Evolutionary conservation across 2,888 invertebrate genomes (phyloP).

Genomic region (Trypoxylon attenuatum): DNA sequence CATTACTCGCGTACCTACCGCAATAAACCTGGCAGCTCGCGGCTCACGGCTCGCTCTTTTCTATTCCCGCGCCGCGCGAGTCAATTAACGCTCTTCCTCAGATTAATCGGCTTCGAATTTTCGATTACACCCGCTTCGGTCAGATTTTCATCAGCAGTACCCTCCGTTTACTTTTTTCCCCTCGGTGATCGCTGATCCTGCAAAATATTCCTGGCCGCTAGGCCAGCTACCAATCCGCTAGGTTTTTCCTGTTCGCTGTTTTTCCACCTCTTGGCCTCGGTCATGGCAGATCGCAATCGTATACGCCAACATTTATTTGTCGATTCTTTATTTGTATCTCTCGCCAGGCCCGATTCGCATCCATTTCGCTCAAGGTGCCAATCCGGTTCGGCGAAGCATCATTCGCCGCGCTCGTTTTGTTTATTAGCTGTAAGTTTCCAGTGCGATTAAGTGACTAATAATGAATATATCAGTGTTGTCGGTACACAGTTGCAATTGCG

Average conservation of each 20-base stretch:
- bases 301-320: background rate
- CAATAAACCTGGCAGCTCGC: background rate
- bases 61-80: background rate
- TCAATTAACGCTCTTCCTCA: background rate
- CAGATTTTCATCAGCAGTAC: background rate
- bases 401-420: background rate
- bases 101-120: background rate
- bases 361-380: too few species aligned
- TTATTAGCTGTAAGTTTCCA: background rate
- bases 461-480: background rate
- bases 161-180: background rate
- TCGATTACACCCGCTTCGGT: background rate
- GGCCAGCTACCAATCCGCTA: background rate
- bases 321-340: background rate
- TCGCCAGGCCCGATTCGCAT: background rate
- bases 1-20: constrained; percentile 8
- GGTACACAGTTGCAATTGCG: background rate
- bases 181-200: background rate
- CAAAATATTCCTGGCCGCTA: background rate
- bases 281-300: background rate
- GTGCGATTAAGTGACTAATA: background rate
- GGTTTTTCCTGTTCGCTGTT: background rate
- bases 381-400: too few species aligned
- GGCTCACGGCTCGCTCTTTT: background rate
- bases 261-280: background rate